Evolutionary conservation across 1,140 invertebrate genomes (phyloP).

Genomic region (Gyrodactylus bullatarudis): DNA sequence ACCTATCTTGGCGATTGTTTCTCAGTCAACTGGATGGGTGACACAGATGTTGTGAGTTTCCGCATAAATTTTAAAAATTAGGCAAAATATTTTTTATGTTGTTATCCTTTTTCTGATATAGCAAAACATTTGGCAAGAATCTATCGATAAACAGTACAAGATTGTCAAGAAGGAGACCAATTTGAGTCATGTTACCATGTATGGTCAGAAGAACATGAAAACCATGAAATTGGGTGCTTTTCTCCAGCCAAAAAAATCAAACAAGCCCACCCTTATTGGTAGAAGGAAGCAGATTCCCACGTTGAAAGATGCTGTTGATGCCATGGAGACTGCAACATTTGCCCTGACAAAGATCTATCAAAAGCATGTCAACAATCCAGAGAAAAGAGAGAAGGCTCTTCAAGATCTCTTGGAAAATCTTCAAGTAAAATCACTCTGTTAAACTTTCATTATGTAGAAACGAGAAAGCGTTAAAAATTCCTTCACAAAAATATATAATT

Average conservation of each 20-base stretch:
- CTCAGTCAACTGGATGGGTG: slow-evolving; percentile 27
- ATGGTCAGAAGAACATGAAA: slow-evolving; percentile 22
- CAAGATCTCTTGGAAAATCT: neutral
- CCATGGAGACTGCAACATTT: neutral
- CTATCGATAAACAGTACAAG: slow-evolving; percentile 25
- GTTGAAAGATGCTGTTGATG: neutral
- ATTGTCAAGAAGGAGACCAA: slow-evolving; percentile 27
- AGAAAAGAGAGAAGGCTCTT: slow-evolving; percentile 1
- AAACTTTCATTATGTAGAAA: neutral
- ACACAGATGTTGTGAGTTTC: slow-evolving; percentile 20
- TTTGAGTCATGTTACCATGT: slow-evolving; percentile 28
- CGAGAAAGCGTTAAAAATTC: neutral
- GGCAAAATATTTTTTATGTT: no score
- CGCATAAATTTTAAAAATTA: neutral
- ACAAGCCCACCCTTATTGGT: neutral
- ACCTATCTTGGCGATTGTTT: slow-evolving; percentile 23
- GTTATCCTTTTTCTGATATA: neutral
- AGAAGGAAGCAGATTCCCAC: no score
- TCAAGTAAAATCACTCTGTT: no score
- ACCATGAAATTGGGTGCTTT: neutral
- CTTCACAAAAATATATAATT: neutral
- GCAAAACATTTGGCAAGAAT: slow-evolving; percentile 16
- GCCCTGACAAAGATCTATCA: neutral
- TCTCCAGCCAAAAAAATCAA: no score
- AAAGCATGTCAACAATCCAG: neutral